Percentiles rank a stretch among this genome's conserved stretches.
Conservation (phyloP, 2,797 vertebrate species). For the Pantherophis alleghaniensis region DNA sequence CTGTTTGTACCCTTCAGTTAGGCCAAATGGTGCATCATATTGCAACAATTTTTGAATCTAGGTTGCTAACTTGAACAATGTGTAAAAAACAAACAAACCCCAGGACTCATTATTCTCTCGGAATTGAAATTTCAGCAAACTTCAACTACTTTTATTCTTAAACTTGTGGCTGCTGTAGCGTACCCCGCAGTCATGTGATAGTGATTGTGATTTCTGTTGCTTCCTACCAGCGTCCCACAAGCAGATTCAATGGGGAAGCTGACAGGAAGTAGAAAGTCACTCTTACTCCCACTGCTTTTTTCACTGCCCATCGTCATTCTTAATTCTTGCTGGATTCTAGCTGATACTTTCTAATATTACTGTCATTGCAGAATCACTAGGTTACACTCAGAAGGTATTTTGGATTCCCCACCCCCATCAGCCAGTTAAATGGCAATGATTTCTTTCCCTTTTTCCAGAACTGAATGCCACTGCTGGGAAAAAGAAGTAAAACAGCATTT, state of each 20-base stretch:
- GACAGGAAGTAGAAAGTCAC: not conserved
- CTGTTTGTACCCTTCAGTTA: not conserved
- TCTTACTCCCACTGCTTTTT: not conserved
- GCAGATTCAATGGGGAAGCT: not conserved
- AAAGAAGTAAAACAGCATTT: not conserved
- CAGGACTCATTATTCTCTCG: not conserved
- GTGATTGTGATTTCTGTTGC: not conserved
- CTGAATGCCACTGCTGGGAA: not conserved
- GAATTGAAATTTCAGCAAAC: not conserved
- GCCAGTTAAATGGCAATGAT: not conserved
- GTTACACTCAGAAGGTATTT: no score
- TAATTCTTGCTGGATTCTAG: no score
- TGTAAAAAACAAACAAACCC: no score
- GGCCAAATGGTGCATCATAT: not conserved
- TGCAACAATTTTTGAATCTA: not conserved
- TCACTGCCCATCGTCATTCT: not conserved
- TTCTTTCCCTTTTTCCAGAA: not conserved
- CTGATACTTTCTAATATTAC: no score
- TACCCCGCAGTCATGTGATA: not conserved
- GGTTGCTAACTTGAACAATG: not conserved
- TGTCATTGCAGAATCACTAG: no score
- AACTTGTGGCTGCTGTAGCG: not conserved
- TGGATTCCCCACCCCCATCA: no score
- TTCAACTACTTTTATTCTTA: not conserved
- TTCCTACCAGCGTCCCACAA: not conserved